A percentile compares a stretch with the other conserved stretches of the same genome.
Evolutionary conservation across 2,888 invertebrate species (phyloP).

Genomic region (Hirudinaria manillensis): DNA sequence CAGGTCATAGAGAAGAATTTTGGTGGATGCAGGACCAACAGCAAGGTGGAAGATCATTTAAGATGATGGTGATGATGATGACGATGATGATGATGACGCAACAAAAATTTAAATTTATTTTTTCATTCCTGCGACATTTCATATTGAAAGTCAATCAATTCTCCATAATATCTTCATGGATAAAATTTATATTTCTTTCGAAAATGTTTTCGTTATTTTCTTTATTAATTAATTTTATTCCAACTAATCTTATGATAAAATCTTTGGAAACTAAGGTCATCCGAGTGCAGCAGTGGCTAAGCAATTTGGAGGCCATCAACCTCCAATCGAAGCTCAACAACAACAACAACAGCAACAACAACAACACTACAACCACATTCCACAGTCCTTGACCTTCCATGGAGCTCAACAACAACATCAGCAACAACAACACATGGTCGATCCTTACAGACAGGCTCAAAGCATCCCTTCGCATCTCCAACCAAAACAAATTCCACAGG

Average conservation of each 20-base stretch:
- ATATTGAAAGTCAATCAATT: too few relatives aligned
- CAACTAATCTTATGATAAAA: too few relatives aligned
- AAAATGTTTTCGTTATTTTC: too few relatives aligned
- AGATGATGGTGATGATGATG: not conserved
- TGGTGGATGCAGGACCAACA: not conserved
- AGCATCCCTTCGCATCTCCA: not conserved
- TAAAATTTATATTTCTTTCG: too few relatives aligned
- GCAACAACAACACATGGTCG: not conserved
- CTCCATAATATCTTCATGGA: too few relatives aligned
- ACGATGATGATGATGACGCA: too few relatives aligned
- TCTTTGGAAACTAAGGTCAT: too few relatives aligned
- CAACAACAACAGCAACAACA: slow-evolving; percentile 1
- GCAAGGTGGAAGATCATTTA: not conserved
- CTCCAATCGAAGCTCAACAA: not conserved
- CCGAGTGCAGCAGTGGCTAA: too few relatives aligned
- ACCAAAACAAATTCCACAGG: slow-evolving; percentile 12
- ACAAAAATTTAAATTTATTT: too few relatives aligned
- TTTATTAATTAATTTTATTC: too few relatives aligned
- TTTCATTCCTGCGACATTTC: too few relatives aligned
- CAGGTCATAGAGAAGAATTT: not conserved
- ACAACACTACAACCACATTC: not conserved
- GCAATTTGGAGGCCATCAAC: not conserved
- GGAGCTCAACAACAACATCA: not conserved
- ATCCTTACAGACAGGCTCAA: not conserved
- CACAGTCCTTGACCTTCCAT: not conserved